Evolutionary conservation across 2,888 invertebrate species (phyloP).

Genomic region (Oithona nana): DNA sequence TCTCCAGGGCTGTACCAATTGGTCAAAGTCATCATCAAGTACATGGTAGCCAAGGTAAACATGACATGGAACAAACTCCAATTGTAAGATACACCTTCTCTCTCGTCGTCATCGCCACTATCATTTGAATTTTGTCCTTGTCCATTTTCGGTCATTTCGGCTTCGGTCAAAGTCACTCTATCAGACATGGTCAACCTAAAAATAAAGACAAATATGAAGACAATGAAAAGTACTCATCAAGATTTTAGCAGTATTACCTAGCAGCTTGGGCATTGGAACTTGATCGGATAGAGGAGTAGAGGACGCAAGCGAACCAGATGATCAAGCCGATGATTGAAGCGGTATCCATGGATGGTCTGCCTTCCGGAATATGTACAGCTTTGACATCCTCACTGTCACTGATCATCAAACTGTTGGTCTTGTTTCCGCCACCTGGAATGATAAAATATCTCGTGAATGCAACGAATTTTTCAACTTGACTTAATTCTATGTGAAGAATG

Average conservation of each 20-base stretch:
- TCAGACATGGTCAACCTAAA: slow-evolving; percentile 64
- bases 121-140: slow-evolving; percentile 32
- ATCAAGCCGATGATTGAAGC: slow-evolving; percentile 76
- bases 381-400: not conserved
- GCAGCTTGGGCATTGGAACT: slow-evolving; percentile 63
- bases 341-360: slow-evolving; percentile 36
- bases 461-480: not conserved
- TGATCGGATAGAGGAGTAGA: slow-evolving; percentile 89
- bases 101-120: slow-evolving; percentile 83
- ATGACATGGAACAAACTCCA: slow-evolving; percentile 95
- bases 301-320: slow-evolving; percentile 83
- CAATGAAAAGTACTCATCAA: not conserved
- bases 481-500: not conserved
- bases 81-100: slow-evolving; percentile 67
- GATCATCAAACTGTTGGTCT: not conserved
- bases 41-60: slow-evolving; percentile 85
- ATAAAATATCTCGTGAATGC: no score
- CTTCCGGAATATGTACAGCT: not conserved
- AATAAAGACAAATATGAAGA: not conserved
- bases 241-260: not conserved
- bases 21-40: slow-evolving; percentile 99
- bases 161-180: slow-evolving; percentile 34
- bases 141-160: slow-evolving; percentile 34
- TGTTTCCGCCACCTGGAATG: not conserved
- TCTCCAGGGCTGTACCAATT: slow-evolving; percentile 72